Conservation (phyloP, 2,113 vertebrate genomes). For the Sterna hirundo region DNA sequence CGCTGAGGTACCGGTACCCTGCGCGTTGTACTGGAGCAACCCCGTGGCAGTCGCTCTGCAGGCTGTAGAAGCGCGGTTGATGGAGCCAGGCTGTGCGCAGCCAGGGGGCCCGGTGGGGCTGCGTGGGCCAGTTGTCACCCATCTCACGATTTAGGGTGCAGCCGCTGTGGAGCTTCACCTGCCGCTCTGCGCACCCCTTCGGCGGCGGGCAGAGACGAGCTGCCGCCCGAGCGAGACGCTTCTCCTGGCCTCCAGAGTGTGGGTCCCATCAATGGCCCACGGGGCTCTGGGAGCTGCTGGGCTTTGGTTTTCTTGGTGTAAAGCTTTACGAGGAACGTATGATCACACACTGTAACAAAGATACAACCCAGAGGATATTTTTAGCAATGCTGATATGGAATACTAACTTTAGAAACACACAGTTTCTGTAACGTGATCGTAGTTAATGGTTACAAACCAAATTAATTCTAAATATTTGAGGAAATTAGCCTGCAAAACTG, state of each 20-base stretch:
- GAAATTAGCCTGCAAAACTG: background rate
- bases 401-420: background rate
- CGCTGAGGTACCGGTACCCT: rapidly evolving
- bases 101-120: background rate
- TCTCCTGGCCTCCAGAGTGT: rapidly evolving
- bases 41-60: rapidly evolving
- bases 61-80: rapidly evolving
- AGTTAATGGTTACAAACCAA: slow-evolving; percentile 6
- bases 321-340: background rate
- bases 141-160: rapidly evolving
- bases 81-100: background rate
- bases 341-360: background rate
- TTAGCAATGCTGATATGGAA: background rate
- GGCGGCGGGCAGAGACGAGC: background rate
- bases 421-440: background rate
- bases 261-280: rapidly evolving
- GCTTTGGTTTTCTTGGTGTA: background rate
- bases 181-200: background rate
- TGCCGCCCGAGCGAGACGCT: background rate
- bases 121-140: background rate
- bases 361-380: background rate
- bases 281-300: background rate
- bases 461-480: slow-evolving; percentile 30
- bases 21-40: rapidly evolving
- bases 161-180: rapidly evolving